These are phyloP conservation scores for Etheostoma spectabile DNA, from an alignment of 2,113 vertebrate species.

Conservation along the genomic window DNA sequence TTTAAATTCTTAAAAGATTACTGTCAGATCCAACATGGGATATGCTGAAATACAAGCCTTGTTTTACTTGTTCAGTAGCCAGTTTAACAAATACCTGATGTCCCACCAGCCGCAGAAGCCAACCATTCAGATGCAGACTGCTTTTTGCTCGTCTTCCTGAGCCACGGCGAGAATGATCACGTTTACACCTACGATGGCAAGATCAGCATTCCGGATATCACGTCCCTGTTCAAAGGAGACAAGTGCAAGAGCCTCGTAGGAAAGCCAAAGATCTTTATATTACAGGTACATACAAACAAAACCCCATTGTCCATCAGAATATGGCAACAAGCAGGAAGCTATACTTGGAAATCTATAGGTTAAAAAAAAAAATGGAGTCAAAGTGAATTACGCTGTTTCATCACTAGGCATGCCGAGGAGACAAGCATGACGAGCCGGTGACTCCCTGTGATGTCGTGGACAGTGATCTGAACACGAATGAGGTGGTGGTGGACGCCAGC, in stretches of 20 bases:
- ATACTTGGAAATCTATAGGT: neutral
- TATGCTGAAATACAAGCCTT: neutral
- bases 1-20: neutral
- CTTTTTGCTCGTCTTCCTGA: constrained; percentile 93
- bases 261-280: constrained; percentile 97
- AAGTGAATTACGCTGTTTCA: neutral
- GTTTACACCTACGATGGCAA: constrained; percentile 87
- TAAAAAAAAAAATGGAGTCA: neutral
- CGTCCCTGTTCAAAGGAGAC: constrained; percentile 90
- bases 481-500: constrained; percentile 89
- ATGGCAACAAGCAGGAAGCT: neutral
- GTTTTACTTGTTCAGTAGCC: neutral
- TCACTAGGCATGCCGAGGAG: constrained; percentile 91
- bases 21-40: neutral
- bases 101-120: constrained; percentile 81
- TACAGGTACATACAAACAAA: constrained; percentile 86
- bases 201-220: constrained; percentile 87
- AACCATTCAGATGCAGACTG: constrained; percentile 90
- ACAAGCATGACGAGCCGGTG: constrained; percentile 89
- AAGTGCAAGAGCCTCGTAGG: constrained; percentile 91
- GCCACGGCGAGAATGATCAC: constrained; percentile 90
- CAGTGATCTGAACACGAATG: constrained; percentile 51
- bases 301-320: neutral
- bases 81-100: constrained; percentile 10
- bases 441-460: constrained; percentile 83